Percentiles rank a stretch among this genome's conserved stretches.
Conservation (phyloP, 1,140 invertebrate species). For the Drosophila biarmipes region DNA sequence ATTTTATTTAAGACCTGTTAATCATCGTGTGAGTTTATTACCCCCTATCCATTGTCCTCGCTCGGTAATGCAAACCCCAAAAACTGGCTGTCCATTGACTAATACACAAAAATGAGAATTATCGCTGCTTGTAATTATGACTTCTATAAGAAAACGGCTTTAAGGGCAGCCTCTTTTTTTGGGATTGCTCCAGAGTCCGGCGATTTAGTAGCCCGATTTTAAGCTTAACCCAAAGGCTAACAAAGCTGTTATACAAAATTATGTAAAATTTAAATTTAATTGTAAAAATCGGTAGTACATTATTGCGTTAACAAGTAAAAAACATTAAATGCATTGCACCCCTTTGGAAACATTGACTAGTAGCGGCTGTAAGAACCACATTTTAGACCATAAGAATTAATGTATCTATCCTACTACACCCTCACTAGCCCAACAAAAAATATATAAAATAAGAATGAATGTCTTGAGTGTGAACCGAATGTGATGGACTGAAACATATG, state of each 20-base stretch:
- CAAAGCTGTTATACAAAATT: constrained; percentile 33
- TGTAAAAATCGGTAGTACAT: constrained; percentile 54
- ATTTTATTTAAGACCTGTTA: constrained; percentile 50
- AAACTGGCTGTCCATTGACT: constrained; percentile 15
- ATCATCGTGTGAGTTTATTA: constrained; percentile 42
- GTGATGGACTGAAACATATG: constrained; percentile 37
- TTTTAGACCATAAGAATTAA: constrained; percentile 34
- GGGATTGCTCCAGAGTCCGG: constrained; percentile 11
- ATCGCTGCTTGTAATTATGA: constrained; percentile 26
- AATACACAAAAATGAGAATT: neutral
- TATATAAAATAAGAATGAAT: constrained; percentile 21
- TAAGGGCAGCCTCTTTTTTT: constrained; percentile 30
- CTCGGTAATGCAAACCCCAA: constrained; percentile 3
- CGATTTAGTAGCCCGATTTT: constrained; percentile 44
- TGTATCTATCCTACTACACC: constrained; percentile 21
- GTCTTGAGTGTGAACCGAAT: constrained; percentile 26
- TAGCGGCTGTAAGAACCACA: constrained; percentile 41
- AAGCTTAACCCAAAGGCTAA: constrained; percentile 27
- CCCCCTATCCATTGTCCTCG: constrained; percentile 3
- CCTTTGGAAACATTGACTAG: constrained; percentile 54
- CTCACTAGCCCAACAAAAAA: constrained; percentile 4
- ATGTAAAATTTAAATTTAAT: constrained; percentile 34
- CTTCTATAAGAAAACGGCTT: constrained; percentile 21
- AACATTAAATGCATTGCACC: constrained; percentile 42
- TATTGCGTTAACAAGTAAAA: constrained; percentile 6